Percentiles rank a stretch among this genome's conserved stretches.
Evolutionary conservation across 2,113 vertebrate genomes (phyloP).

Genomic region (Pseudonaja textilis): DNA sequence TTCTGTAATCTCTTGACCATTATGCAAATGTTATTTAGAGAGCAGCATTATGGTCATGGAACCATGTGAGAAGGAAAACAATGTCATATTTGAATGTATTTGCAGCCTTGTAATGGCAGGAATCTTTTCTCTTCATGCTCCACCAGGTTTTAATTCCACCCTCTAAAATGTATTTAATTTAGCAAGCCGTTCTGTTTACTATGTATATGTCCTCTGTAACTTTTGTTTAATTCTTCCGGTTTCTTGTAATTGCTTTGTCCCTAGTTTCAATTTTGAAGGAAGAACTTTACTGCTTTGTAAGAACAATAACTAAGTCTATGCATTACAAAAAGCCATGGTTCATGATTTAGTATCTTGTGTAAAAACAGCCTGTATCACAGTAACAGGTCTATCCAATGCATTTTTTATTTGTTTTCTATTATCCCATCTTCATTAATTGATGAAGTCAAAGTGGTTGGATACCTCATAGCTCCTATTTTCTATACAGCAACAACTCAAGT

Average conservation of each 20-base stretch:
- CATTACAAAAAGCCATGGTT: background rate
- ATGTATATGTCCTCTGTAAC: slow-evolving; percentile 42
- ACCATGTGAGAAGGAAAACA: slow-evolving; percentile 27
- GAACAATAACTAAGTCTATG: background rate
- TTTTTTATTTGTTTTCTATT: background rate
- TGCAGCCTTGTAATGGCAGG: slow-evolving; percentile 51
- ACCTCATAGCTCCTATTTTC: background rate
- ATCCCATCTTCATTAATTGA: background rate
- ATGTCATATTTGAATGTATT: slow-evolving; percentile 35
- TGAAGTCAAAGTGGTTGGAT: background rate
- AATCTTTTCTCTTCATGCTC: slow-evolving; percentile 60
- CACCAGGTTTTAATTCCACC: slow-evolving; percentile 70
- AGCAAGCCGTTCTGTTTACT: slow-evolving; percentile 53
- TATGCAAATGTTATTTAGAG: background rate
- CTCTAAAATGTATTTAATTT: slow-evolving; percentile 65
- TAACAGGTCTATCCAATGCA: background rate
- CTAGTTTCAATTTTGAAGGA: slow-evolving; percentile 35
- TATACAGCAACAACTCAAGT: background rate
- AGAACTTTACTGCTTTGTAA: background rate
- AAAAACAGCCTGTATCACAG: background rate
- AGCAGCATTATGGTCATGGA: slow-evolving; percentile 30
- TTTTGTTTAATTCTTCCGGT: slow-evolving; percentile 36
- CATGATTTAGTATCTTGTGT: background rate
- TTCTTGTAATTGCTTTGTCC: slow-evolving; percentile 36
- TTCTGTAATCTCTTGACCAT: background rate